Conservation (phyloP, 2,888 invertebrate species). For the Caenorhabditis parvicauda region DNA sequence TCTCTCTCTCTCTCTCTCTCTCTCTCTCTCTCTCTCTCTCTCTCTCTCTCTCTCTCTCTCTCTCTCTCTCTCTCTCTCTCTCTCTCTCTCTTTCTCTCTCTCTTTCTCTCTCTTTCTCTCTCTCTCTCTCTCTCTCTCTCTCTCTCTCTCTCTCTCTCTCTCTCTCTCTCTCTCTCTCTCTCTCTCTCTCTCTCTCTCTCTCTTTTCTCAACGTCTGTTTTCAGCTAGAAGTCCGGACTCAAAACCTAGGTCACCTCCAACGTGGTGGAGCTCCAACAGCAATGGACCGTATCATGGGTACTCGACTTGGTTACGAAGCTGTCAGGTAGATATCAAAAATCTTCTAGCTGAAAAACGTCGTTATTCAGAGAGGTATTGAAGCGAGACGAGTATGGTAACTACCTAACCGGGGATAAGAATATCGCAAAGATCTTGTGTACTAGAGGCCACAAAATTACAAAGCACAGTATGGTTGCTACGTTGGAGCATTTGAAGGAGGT, state of each 20-base stretch:
- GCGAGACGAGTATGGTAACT: constrained; percentile 4
- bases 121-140: too few species aligned
- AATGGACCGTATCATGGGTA: constrained; percentile 91
- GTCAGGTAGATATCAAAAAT: constrained; percentile 67
- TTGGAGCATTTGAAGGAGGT: constrained; percentile 9
- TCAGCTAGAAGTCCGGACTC: constrained; percentile 93
- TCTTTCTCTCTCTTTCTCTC: too few species aligned
- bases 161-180: too few species aligned
- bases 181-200: too few species aligned
- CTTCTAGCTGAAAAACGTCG: not conserved
- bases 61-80: too few species aligned
- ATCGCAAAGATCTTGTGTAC: constrained; percentile 19
- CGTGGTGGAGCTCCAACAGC: constrained; percentile 95
- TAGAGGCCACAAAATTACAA: constrained; percentile 19
- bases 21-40: too few species aligned
- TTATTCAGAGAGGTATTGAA: constrained; percentile 15
- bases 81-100: too few species aligned
- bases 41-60: too few species aligned
- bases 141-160: too few species aligned
- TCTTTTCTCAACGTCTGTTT: too few species aligned
- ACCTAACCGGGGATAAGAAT: constrained; percentile 8
- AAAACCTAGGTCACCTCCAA: constrained; percentile 95
- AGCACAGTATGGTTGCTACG: constrained; percentile 8
- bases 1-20: too few species aligned
- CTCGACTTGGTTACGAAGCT: constrained; percentile 97